These are phyloP conservation scores for Anhinga anhinga DNA, from an alignment of 2,113 vertebrate genomes.

Conservation along the genomic window DNA sequence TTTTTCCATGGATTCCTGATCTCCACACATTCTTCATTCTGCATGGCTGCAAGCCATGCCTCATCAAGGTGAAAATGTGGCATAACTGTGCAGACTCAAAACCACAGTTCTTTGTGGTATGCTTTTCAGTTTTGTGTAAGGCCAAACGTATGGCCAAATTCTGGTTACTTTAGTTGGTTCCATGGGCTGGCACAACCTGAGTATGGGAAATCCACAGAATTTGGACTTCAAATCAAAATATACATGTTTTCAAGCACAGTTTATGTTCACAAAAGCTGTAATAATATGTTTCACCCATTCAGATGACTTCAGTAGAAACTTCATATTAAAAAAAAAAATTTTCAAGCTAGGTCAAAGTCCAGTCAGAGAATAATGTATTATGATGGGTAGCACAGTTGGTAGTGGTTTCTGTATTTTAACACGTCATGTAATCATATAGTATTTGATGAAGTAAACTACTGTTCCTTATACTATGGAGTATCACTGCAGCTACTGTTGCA, in stretches of 20 bases:
- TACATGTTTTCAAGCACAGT: not conserved
- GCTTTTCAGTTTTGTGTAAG: not conserved
- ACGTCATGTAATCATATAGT: not conserved
- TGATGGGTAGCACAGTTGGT: not conserved
- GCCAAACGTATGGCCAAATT: not conserved
- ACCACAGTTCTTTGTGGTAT: not conserved
- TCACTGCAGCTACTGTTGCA: not conserved
- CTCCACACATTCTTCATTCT: not conserved
- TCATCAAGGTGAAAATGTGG: constrained; percentile 47
- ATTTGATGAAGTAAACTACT: not conserved
- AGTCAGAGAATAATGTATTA: not conserved
- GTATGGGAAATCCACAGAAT: not conserved
- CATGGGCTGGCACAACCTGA: not conserved
- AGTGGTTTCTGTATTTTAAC: not conserved
- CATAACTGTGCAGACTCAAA: not conserved
- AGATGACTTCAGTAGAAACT: not conserved
- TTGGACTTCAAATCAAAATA: not conserved
- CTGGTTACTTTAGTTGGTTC: not conserved
- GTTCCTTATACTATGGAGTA: not conserved
- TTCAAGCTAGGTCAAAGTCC: not conserved
- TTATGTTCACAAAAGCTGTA: not conserved
- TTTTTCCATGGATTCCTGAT: constrained; percentile 28
- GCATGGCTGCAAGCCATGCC: constrained; percentile 24
- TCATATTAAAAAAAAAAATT: not conserved
- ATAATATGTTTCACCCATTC: not conserved